Evolutionary conservation across 2,113 vertebrate species (phyloP).

Genomic region (Eptesicus fuscus): DNA sequence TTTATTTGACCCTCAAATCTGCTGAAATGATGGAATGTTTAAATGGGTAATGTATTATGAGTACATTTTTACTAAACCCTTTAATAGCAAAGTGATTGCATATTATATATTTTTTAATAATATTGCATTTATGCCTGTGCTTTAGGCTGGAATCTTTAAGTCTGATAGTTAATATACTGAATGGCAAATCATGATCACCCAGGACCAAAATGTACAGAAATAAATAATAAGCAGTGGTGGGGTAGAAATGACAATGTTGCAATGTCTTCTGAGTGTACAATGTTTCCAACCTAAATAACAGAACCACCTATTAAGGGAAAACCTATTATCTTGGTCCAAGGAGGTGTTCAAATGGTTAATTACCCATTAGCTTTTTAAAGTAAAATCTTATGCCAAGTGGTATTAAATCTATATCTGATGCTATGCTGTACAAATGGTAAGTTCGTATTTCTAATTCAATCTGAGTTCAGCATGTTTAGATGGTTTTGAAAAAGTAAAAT

Average conservation of each 20-base stretch:
- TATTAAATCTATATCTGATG: neutral
- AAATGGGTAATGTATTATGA: neutral
- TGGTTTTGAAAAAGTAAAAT: slow-evolving; percentile 7
- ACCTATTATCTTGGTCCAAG: slow-evolving; percentile 2
- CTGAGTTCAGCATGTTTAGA: neutral
- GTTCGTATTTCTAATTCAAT: slow-evolving; percentile 39
- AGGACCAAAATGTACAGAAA: neutral
- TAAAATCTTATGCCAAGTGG: neutral
- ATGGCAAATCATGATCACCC: neutral
- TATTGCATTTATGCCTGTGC: neutral
- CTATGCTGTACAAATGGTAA: neutral
- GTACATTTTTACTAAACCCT: neutral
- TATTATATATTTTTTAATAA: neutral
- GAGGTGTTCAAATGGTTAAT: slow-evolving; percentile 1
- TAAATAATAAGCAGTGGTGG: neutral
- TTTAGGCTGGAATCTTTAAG: neutral
- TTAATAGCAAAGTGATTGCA: neutral
- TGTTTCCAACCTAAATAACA: neutral
- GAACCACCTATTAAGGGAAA: neutral
- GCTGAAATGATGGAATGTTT: neutral
- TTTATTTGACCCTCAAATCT: neutral
- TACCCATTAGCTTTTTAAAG: slow-evolving; percentile 24
- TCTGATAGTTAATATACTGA: neutral
- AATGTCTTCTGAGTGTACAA: neutral
- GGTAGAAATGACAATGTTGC: neutral